phyloP scores from a whole-genome alignment of 2,888 invertebrate genomes.

The Agriotes lineatus region DNA sequence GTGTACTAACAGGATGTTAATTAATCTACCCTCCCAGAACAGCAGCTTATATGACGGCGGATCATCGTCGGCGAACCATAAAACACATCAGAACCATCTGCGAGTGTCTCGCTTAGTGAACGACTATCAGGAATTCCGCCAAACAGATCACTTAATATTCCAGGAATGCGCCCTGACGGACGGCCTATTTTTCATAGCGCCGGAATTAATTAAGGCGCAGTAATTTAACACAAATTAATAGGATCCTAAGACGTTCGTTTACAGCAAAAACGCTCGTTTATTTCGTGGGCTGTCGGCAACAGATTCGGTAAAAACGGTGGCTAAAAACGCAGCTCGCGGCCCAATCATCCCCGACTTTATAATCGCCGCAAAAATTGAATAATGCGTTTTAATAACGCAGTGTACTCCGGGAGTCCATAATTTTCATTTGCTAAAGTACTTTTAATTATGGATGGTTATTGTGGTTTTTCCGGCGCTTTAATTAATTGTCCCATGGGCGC shows the following conservation, averaged over 20 bases:
- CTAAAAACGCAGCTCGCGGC: neutral
- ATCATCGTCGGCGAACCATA: constrained; percentile 33
- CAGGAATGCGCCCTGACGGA: constrained; percentile 30
- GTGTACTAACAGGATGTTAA: constrained; percentile 33
- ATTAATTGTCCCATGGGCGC: constrained; percentile 3
- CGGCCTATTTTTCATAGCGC: constrained; percentile 47
- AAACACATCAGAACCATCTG: constrained; percentile 40
- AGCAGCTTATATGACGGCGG: constrained; percentile 30
- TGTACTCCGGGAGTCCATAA: neutral
- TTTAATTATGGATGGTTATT: constrained; percentile 9
- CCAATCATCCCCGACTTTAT: neutral
- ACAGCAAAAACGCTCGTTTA: constrained; percentile 42
- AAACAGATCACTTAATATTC: constrained; percentile 36
- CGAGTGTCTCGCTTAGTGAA: constrained; percentile 25
- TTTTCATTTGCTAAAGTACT: constrained; percentile 8
- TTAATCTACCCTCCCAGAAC: constrained; percentile 29
- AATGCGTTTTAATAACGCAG: constrained; percentile 1
- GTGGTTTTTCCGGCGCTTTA: constrained; percentile 3
- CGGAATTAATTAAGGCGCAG: constrained; percentile 50
- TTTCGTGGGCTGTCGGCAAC: constrained; percentile 45
- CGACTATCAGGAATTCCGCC: constrained; percentile 2
- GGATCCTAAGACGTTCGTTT: constrained; percentile 38
- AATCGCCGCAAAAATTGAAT: neutral
- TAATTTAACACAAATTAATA: constrained; percentile 50
- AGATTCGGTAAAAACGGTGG: constrained; percentile 26